Base-by-base conservation (phyloP, 1,140 invertebrate genomes). In the Monochamus saltuarius region DNA sequence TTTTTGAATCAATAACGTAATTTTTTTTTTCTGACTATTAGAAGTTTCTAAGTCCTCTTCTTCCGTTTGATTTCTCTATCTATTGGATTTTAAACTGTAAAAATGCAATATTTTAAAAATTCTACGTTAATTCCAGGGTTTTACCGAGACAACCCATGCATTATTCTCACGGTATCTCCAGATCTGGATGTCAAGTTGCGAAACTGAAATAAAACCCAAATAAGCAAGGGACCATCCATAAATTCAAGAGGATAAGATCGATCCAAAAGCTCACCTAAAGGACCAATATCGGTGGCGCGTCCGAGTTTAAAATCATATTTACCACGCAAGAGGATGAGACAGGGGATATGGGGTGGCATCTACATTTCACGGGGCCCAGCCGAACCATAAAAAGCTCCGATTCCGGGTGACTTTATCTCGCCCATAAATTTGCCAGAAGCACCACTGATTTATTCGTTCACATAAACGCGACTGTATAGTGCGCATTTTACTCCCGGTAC, bases 401-500 rank as follows among this genome's bases (percentile, higher is more conserved):
- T 75, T 73, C 69, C 62, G 73, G 69, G 64, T 75, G 75, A 76
- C 75, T 76, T 76, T 76, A 76, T 76, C 75, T 75, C 60, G 66
- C 67, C 74, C 66, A 76, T 76, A 76, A 76, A 76, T 76, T 76
- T 73, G 74, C 70, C 75, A 76, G 75, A 75, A 76, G 74, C 75
- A 68, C 72, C 69, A 65, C 75, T 76, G 75, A 76, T 76, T 76
- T 76, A 76, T 76, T 71, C 67, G 73, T 74, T 69, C 73, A 72
- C 73, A 74, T 76, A 76, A 76, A 76, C 73, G 74, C 59, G 50
- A 58, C 16, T 46, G 43, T 19, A 47, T 17, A 47, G 45, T 29
- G 22, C 22, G 45, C 45, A 47, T 47, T 47, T 47, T 47, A 47
- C 45, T 47, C 45, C 45, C 45, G 45, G 14, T 47, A 47, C 29